phyloP scores from a whole-genome alignment of 2,113 vertebrate species.

The Gopherus flavomarginatus region DNA sequence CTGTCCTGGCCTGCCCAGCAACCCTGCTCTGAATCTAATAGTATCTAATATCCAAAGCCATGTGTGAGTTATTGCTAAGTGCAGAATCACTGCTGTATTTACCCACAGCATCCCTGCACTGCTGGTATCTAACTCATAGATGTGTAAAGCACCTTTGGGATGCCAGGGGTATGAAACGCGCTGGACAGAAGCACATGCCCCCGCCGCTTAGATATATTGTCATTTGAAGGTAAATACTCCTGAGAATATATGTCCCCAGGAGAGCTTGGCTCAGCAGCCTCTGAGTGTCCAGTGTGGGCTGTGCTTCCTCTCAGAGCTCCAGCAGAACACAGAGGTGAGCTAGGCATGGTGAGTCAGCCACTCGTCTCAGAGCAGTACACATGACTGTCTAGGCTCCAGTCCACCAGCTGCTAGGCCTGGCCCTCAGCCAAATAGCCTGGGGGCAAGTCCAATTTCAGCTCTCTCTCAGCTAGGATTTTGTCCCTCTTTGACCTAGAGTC shows the following conservation, averaged over 20 bases:
- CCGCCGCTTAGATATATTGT: background rate
- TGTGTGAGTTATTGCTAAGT: background rate
- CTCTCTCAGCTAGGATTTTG: background rate
- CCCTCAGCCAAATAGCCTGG: background rate
- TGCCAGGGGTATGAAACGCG: background rate
- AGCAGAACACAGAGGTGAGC: background rate
- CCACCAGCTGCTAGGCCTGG: background rate
- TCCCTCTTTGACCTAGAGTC: background rate
- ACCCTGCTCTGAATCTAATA: background rate
- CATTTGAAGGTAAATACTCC: background rate
- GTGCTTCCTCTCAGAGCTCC: background rate
- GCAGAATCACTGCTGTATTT: background rate
- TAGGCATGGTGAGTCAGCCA: background rate
- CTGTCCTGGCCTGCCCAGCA: background rate
- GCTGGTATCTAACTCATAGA: background rate
- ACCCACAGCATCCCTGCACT: background rate
- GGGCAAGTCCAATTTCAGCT: background rate
- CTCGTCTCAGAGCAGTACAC: background rate
- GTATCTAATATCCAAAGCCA: background rate
- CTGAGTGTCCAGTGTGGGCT: background rate
- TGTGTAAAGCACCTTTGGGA: background rate
- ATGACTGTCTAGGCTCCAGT: background rate
- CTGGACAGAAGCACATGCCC: background rate
- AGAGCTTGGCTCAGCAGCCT: background rate
- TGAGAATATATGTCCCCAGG: background rate